These are phyloP conservation scores for Arizona elegans DNA, from an alignment of 2,113 vertebrate genomes.

Conservation along the genomic window DNA sequence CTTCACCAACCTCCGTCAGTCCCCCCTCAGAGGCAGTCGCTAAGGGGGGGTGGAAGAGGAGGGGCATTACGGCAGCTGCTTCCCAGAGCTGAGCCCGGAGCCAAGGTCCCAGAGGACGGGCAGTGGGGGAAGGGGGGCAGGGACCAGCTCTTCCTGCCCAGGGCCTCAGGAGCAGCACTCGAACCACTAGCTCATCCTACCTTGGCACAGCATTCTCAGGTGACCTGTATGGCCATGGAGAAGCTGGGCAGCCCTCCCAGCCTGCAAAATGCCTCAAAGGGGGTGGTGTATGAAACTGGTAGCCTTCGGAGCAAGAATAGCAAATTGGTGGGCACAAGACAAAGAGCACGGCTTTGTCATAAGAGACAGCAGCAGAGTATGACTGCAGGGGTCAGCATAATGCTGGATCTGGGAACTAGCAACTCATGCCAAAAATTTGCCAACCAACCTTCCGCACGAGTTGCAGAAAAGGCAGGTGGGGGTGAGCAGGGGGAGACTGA, in stretches of 20 bases:
- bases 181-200: background rate
- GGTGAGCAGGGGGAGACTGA: background rate
- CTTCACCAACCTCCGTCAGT: background rate
- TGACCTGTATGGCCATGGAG: background rate
- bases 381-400: background rate
- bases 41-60: background rate
- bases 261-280: background rate
- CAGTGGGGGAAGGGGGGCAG: background rate
- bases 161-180: background rate
- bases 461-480: background rate
- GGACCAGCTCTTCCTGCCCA: background rate
- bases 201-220: background rate
- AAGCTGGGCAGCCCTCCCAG: background rate
- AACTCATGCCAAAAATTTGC: background rate
- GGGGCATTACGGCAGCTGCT: background rate
- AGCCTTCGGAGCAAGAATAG: background rate
- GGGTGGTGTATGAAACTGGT: background rate
- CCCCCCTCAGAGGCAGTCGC: background rate
- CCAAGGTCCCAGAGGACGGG: background rate
- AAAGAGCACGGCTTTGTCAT: background rate
- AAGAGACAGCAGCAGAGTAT: background rate
- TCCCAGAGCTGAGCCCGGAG: background rate
- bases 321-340: background rate
- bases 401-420: background rate
- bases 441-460: background rate